These are phyloP conservation scores for Myrmecophaga tridactyla DNA, from an alignment of 2,113 vertebrate genomes.

Conservation along the genomic window DNA sequence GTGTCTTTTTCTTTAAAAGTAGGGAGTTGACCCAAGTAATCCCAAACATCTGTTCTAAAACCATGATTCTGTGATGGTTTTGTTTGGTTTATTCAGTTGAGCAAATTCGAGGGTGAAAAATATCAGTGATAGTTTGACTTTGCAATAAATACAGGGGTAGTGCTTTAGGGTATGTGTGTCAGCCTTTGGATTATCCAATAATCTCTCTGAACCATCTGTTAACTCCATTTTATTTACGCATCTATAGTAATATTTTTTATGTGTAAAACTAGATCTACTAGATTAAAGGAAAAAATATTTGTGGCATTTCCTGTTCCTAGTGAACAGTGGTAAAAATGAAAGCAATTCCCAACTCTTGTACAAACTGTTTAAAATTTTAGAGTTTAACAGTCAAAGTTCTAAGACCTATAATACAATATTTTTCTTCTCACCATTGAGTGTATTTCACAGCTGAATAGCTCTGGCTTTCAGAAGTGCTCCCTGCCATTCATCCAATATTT, in stretches of 20 bases:
- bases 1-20: not conserved
- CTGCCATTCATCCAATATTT: not conserved
- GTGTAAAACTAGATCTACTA: slow-evolving; percentile 3
- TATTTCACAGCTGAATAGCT: not conserved
- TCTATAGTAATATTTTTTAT: not conserved
- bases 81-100: not conserved
- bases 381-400: not conserved
- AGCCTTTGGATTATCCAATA: not conserved
- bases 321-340: not conserved
- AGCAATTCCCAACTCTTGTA: not conserved
- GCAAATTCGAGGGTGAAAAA: not conserved
- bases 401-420: not conserved
- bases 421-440: not conserved
- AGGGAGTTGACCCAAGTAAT: not conserved
- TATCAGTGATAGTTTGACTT: not conserved
- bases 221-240: not conserved
- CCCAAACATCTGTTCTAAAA: not conserved
- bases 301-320: not conserved
- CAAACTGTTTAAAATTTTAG: not conserved
- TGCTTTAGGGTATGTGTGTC: not conserved
- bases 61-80: not conserved
- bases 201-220: not conserved
- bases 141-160: not conserved
- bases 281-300: not conserved
- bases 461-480: not conserved